Evolutionary conservation across 2,797 vertebrate genomes (phyloP).

Genomic region (Darevskia nairensis): DNA sequence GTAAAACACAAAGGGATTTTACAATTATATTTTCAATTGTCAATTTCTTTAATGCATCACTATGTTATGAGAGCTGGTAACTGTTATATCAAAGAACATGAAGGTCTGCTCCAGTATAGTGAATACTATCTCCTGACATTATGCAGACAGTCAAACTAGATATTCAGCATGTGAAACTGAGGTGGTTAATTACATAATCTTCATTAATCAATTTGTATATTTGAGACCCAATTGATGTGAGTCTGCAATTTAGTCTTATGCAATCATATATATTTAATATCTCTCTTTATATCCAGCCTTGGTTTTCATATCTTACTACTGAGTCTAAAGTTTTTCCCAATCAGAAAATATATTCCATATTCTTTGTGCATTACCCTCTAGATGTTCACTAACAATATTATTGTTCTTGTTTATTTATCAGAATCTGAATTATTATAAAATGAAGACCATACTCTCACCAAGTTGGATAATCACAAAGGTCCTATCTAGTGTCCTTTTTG

Average conservation of each 20-base stretch:
- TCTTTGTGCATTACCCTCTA: background rate
- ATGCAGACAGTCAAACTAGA: background rate
- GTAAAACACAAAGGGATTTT: background rate
- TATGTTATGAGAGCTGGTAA: background rate
- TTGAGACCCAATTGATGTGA: background rate
- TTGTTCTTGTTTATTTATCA: background rate
- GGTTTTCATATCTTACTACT: too few relatives aligned
- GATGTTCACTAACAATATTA: background rate
- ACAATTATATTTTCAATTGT: too few relatives aligned
- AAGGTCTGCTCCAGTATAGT: background rate
- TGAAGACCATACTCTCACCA: background rate
- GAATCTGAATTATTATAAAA: background rate
- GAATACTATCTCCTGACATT: too few relatives aligned
- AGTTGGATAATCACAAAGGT: background rate
- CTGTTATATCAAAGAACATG: background rate
- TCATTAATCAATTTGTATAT: background rate
- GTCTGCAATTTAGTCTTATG: background rate
- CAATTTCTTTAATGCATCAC: background rate
- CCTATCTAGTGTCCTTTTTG: too few relatives aligned
- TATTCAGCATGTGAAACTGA: background rate
- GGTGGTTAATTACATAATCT: background rate
- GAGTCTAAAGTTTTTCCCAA: background rate
- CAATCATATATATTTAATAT: background rate
- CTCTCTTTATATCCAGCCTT: background rate
- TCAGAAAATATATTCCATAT: background rate